A percentile compares a stretch with the other conserved stretches of the same genome.
phyloP scores from a whole-genome alignment of 2,888 invertebrate species.

The Carabus problematicus region DNA sequence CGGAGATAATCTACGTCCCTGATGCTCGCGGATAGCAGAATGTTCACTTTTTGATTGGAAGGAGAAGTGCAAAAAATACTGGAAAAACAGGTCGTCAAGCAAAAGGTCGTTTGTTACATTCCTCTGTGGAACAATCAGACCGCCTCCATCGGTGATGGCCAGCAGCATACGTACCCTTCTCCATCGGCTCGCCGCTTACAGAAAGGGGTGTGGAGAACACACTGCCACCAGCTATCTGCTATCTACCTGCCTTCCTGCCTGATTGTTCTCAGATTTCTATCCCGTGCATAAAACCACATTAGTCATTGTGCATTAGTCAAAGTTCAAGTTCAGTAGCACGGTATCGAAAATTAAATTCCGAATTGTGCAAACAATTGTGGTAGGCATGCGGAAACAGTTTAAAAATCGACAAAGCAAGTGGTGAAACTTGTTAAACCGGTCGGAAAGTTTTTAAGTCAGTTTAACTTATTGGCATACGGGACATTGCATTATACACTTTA shows the following conservation, averaged over 20 bases:
- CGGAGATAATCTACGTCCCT: constrained; percentile 33
- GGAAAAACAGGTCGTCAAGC: constrained; percentile 51
- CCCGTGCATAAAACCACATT: not conserved
- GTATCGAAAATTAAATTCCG: constrained; percentile 38
- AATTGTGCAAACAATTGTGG: constrained; percentile 34
- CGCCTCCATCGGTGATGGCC: constrained; percentile 35
- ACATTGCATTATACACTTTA: not conserved
- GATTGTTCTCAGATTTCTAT: constrained; percentile 4
- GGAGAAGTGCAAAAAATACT: constrained; percentile 47
- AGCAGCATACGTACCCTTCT: constrained; percentile 11
- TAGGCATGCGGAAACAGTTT: constrained; percentile 36
- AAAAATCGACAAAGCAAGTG: constrained; percentile 38
- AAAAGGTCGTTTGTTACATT: constrained; percentile 48
- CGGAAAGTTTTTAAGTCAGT: constrained; percentile 41
- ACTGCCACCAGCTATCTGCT: not conserved
- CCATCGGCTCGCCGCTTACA: not conserved
- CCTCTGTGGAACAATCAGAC: constrained; percentile 37
- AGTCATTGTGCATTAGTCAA: not conserved
- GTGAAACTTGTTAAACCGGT: constrained; percentile 42
- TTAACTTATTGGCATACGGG: constrained; percentile 41
- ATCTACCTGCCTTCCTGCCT: constrained; percentile 8
- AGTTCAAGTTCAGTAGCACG: constrained; percentile 14
- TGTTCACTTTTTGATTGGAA: constrained; percentile 51
- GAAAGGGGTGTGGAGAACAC: not conserved
- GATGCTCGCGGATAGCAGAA: constrained; percentile 46